phyloP scores from a whole-genome alignment of 2,888 invertebrate genomes.

The Dolichopus griseipennis region DNA sequence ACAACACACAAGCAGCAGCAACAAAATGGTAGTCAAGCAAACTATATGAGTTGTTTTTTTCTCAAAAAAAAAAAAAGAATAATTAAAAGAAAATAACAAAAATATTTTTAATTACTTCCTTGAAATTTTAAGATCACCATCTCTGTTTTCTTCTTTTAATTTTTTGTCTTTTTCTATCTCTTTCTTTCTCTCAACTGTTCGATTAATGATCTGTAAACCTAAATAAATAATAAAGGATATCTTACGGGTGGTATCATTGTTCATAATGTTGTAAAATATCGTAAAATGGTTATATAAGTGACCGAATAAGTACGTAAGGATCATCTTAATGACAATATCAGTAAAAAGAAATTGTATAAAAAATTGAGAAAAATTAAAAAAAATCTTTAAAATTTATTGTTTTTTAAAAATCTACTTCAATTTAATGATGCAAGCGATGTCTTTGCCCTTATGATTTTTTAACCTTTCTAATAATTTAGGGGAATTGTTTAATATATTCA shows the following conservation, averaged over 20 bases:
- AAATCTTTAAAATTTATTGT: too few relatives aligned
- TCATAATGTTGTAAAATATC: neutral
- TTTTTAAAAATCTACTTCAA: too few relatives aligned
- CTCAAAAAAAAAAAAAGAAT: neutral
- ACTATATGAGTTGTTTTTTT: neutral
- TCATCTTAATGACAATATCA: neutral
- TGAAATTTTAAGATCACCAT: neutral
- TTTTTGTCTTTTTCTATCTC: neutral
- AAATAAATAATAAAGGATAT: neutral
- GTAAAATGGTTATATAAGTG: neutral
- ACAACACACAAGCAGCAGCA: too few relatives aligned
- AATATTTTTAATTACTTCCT: slow-evolving; percentile 1
- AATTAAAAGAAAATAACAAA: neutral
- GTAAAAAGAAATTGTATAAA: too few relatives aligned
- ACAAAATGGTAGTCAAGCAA: neutral
- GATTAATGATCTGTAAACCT: neutral
- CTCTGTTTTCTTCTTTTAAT: neutral
- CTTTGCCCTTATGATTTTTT: too few relatives aligned
- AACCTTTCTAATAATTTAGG: too few relatives aligned
- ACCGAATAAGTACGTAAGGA: neutral
- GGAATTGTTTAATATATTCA: too few relatives aligned
- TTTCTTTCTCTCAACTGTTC: neutral
- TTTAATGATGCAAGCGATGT: too few relatives aligned
- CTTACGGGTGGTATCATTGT: slow-evolving; percentile 1
- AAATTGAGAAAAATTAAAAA: too few relatives aligned